phyloP scores from a whole-genome alignment of 2,113 vertebrate species.

The Proteles cristata region DNA sequence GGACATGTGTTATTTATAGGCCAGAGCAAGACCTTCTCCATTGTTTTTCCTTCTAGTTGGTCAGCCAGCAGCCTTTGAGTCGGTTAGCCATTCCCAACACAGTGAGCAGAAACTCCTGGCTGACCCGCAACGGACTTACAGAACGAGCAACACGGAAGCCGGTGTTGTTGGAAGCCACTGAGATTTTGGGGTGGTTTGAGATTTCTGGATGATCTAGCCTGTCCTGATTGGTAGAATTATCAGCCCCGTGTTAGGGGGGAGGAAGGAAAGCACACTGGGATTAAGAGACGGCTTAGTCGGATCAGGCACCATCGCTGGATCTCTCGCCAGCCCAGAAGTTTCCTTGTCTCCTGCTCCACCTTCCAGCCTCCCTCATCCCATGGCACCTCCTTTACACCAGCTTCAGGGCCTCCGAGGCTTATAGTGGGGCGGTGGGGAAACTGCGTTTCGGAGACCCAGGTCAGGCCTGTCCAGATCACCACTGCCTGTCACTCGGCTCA shows the following conservation, averaged over 20 bases:
- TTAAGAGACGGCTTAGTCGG: neutral
- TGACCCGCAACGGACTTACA: fast-evolving
- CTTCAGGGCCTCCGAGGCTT: constrained; percentile 62
- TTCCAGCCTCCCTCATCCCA: constrained; percentile 74
- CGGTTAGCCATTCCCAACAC: neutral
- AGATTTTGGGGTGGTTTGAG: neutral
- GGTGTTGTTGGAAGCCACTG: neutral
- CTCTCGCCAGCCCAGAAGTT: constrained; percentile 74
- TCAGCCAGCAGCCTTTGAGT: neutral
- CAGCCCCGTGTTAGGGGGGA: neutral
- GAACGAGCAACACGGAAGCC: neutral
- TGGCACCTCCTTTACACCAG: constrained; percentile 78
- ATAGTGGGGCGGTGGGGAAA: neutral
- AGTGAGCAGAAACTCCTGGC: neutral
- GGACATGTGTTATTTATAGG: neutral
- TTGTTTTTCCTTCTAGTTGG: neutral
- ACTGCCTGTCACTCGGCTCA: neutral
- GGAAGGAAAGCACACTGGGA: neutral
- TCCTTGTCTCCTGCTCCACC: constrained; percentile 62
- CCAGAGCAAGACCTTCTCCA: neutral
- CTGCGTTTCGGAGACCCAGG: neutral
- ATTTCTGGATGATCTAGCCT: neutral
- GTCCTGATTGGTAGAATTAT: neutral
- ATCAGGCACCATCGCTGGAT: constrained; percentile 50
- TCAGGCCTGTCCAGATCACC: neutral